Conservation (phyloP, 2,797 vertebrate species). For the Thalassophryne amazonica region DNA sequence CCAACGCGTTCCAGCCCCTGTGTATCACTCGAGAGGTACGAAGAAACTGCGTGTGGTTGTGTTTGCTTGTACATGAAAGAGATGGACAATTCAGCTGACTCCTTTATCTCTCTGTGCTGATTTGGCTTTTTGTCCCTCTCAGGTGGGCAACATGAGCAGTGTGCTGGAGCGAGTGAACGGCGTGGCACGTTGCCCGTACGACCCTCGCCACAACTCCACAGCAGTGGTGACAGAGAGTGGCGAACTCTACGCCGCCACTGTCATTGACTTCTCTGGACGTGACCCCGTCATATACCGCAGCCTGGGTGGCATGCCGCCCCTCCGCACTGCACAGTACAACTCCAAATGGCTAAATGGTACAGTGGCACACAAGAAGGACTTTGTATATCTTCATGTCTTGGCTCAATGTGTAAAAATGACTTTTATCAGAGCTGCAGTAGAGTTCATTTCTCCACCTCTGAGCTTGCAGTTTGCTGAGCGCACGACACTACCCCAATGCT, state of each 20-base stretch:
- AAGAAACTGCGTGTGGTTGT: neutral
- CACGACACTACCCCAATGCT: too few relatives aligned
- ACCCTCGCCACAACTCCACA: slow-evolving; percentile 96
- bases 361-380: neutral
- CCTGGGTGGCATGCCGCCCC: slow-evolving; percentile 90
- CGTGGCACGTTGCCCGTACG: slow-evolving; percentile 94
- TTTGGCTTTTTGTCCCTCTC: neutral
- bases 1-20: slow-evolving; percentile 93
- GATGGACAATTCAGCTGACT: neutral
- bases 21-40: slow-evolving; percentile 92
- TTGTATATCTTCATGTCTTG: neutral
- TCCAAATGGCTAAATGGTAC: slow-evolving; percentile 99
- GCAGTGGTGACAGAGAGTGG: slow-evolving; percentile 94
- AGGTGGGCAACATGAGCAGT: slow-evolving; percentile 94
- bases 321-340: slow-evolving; percentile 97
- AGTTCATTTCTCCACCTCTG: too few relatives aligned
- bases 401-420: neutral
- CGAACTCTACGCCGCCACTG: slow-evolving; percentile 94
- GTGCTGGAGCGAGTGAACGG: slow-evolving; percentile 92
- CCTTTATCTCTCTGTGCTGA: neutral
- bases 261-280: slow-evolving; percentile 97
- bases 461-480: too few relatives aligned
- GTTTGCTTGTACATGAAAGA: neutral
- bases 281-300: slow-evolving; percentile 98
- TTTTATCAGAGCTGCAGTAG: too few relatives aligned